A percentile compares a stretch with the other conserved stretches of the same genome.
These are phyloP conservation scores for Todiramphus saurophagus DNA, from an alignment of 2,113 vertebrate species.

Conservation along the genomic window DNA sequence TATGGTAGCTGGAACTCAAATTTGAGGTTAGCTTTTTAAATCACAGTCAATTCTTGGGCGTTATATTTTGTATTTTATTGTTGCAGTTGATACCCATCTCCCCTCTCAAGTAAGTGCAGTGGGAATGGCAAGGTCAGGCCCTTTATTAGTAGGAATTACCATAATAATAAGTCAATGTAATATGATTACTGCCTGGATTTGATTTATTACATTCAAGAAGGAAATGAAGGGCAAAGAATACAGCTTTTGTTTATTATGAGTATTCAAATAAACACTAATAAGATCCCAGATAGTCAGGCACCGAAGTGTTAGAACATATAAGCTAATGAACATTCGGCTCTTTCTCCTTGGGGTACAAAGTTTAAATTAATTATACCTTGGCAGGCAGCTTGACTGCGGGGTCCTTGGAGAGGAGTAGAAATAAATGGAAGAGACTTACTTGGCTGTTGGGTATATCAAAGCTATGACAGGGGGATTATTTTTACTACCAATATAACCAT, in stretches of 20 bases:
- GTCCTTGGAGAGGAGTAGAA: slow-evolving; percentile 13
- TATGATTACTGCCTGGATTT: not conserved
- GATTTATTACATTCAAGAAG: slow-evolving; percentile 6
- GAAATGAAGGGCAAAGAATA: slow-evolving; percentile 26
- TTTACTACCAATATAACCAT: not conserved
- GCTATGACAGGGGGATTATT: not conserved
- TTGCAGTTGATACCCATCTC: not conserved
- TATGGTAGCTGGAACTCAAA: no score
- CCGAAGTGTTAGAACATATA: not conserved
- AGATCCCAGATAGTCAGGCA: not conserved
- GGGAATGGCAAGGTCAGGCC: slow-evolving; percentile 4
- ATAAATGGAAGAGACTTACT: slow-evolving; percentile 11
- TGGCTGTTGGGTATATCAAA: slow-evolving; percentile 14
- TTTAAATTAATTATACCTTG: slow-evolving; percentile 61
- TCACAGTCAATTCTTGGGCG: not conserved
- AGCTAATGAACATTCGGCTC: not conserved
- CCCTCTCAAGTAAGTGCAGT: not conserved
- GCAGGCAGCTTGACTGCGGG: slow-evolving; percentile 6
- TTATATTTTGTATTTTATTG: not conserved
- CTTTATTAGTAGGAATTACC: slow-evolving; percentile 9
- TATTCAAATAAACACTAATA: slow-evolving; percentile 38
- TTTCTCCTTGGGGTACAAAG: slow-evolving; percentile 13
- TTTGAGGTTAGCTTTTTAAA: not conserved
- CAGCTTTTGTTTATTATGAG: not conserved
- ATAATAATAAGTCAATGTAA: not conserved